phyloP scores from a whole-genome alignment of 2,113 vertebrate genomes.

The Eolophus roseicapilla region DNA sequence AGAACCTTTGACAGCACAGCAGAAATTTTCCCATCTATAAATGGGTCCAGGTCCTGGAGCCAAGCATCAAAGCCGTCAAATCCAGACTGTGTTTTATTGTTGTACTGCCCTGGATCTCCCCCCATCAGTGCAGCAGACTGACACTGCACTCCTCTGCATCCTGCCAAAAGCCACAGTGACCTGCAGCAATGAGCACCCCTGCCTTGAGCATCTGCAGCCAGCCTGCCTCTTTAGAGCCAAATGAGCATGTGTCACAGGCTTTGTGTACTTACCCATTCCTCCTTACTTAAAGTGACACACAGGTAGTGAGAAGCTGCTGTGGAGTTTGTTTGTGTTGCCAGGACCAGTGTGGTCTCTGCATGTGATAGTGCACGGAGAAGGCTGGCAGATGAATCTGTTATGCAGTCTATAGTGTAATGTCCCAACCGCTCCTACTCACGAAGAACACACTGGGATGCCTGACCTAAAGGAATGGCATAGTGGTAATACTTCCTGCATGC shows the following conservation, averaged over 20 bases:
- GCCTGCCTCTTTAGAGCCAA: rapidly evolving
- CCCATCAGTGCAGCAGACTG: background rate
- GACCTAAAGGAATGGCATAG: background rate
- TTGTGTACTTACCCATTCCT: rapidly evolving
- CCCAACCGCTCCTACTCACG: background rate
- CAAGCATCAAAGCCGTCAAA: background rate
- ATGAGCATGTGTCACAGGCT: rapidly evolving
- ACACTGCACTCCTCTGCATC: background rate
- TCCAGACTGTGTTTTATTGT: background rate
- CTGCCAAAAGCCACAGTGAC: background rate
- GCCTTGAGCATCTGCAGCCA: background rate
- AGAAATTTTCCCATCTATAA: background rate
- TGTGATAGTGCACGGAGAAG: background rate
- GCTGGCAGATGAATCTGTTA: background rate
- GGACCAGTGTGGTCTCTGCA: background rate
- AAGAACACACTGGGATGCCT: background rate
- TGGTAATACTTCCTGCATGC: background rate
- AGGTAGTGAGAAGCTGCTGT: background rate
- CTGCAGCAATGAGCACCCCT: background rate
- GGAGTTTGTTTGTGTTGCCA: background rate
- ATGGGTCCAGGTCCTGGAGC: background rate
- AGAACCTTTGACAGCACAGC: rapidly evolving
- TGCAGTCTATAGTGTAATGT: background rate
- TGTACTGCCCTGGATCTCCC: rapidly evolving
- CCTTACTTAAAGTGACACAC: rapidly evolving